phyloP scores from a whole-genome alignment of 1,140 invertebrate species.

The Saccostrea cuccullata region DNA sequence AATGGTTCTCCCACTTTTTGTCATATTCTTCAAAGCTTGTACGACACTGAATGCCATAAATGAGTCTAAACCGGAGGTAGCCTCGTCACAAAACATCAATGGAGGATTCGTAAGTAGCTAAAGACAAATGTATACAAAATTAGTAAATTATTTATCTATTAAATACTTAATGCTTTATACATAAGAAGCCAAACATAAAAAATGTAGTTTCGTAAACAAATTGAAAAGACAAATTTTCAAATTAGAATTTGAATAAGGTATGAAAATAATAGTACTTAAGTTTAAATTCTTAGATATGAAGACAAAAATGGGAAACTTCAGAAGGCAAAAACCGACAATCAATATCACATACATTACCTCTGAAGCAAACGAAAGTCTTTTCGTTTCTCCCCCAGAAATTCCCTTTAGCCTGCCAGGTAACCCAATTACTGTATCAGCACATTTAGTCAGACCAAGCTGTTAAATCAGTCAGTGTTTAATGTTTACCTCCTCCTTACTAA shows the following conservation, averaged over 20 bases:
- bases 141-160: too few relatives aligned
- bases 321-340: too few relatives aligned
- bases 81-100: slow-evolving; percentile 97
- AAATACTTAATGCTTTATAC: too few relatives aligned
- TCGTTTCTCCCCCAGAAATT: slow-evolving; percentile 96
- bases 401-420: slow-evolving; percentile 89
- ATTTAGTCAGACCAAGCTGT: slow-evolving; percentile 90
- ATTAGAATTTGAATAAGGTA: too few relatives aligned
- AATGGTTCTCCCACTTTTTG: slow-evolving; percentile 92
- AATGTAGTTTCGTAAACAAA: too few relatives aligned
- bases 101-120: slow-evolving; percentile 95
- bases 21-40: slow-evolving; percentile 83
- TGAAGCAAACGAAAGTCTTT: slow-evolving; percentile 94
- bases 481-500: too few relatives aligned
- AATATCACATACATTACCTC: slow-evolving; percentile 84
- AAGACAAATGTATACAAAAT: not conserved
- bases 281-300: too few relatives aligned
- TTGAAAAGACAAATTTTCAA: too few relatives aligned
- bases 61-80: slow-evolving; percentile 95
- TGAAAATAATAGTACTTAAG: too few relatives aligned
- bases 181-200: too few relatives aligned
- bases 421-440: slow-evolving; percentile 85
- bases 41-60: slow-evolving; percentile 95
- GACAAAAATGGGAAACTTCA: too few relatives aligned
- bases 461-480: not conserved